A percentile compares a stretch with the other conserved stretches of the same genome.
Evolutionary conservation across 37 sponge, comb jelly and placozoan genomes (phyloP).

Genomic region (Geodia barretti): DNA sequence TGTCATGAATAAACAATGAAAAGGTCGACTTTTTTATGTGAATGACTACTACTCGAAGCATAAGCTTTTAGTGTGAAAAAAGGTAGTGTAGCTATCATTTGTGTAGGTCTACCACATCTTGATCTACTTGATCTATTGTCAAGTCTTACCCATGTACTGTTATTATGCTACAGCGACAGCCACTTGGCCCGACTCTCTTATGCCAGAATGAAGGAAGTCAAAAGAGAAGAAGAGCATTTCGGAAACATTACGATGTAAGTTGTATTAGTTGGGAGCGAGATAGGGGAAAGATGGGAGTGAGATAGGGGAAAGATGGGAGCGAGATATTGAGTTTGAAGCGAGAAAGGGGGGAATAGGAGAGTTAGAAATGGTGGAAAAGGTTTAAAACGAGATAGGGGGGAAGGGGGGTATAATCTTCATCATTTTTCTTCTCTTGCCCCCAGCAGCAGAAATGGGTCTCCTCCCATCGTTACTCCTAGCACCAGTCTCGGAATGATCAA

Average conservation of each 20-base stretch:
- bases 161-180: background rate
- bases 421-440: background rate
- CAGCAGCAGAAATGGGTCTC: background rate
- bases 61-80: too few relatives aligned
- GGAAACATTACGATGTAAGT: background rate
- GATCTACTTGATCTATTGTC: slow-evolving; percentile 2
- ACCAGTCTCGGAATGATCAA: background rate
- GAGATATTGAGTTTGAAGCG: background rate
- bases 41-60: too few relatives aligned
- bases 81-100: too few relatives aligned
- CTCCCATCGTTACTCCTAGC: background rate
- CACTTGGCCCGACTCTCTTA: background rate
- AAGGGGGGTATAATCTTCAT: background rate
- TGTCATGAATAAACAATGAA: too few relatives aligned
- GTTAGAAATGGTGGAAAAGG: background rate
- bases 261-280: too few relatives aligned
- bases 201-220: background rate
- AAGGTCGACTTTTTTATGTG: too few relatives aligned
- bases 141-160: too few relatives aligned
- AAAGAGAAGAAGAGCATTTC: background rate
- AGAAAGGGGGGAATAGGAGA: background rate
- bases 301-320: too few relatives aligned
- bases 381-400: background rate
- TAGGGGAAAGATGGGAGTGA: too few relatives aligned
- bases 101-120: too few relatives aligned